Conservation (phyloP, 1,140 invertebrate species). For the Trypoxylus dichotomus region DNA sequence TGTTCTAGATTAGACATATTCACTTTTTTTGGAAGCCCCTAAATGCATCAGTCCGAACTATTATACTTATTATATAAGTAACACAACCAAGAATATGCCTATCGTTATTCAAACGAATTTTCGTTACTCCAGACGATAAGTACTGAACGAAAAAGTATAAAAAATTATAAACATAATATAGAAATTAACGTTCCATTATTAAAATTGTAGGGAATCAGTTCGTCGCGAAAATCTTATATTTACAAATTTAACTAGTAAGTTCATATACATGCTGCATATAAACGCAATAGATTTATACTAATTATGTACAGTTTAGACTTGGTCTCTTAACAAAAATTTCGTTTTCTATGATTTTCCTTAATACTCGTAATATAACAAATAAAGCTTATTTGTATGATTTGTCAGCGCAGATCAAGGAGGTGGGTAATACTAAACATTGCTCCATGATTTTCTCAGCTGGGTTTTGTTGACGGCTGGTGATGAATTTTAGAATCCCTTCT, state of each 20-base stretch:
- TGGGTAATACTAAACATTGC: conserved; percentile 40
- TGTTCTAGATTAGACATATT: neutral
- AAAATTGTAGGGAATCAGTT: neutral
- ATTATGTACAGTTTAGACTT: conserved; percentile 13
- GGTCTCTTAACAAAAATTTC: conserved; percentile 3
- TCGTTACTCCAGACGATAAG: neutral
- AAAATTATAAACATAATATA: neutral
- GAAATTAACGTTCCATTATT: neutral
- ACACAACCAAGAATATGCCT: neutral
- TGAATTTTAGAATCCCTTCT: conserved; percentile 47
- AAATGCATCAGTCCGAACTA: neutral
- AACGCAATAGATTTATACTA: neutral
- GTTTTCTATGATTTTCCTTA: neutral
- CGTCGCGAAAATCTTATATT: neutral
- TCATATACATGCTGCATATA: neutral
- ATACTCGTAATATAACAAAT: neutral
- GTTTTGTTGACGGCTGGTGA: conserved; percentile 44
- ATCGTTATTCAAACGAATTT: neutral
- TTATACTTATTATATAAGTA: neutral
- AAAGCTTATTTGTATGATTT: conserved; percentile 34
- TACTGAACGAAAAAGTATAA: conserved; percentile 8
- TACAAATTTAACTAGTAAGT: conserved; percentile 14
- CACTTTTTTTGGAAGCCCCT: neutral
- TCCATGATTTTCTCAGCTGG: conserved; percentile 45
- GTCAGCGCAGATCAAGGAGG: conserved; percentile 42